Base-by-base conservation (phyloP, 2,113 vertebrate species). In the Sorex araneus region DNA sequence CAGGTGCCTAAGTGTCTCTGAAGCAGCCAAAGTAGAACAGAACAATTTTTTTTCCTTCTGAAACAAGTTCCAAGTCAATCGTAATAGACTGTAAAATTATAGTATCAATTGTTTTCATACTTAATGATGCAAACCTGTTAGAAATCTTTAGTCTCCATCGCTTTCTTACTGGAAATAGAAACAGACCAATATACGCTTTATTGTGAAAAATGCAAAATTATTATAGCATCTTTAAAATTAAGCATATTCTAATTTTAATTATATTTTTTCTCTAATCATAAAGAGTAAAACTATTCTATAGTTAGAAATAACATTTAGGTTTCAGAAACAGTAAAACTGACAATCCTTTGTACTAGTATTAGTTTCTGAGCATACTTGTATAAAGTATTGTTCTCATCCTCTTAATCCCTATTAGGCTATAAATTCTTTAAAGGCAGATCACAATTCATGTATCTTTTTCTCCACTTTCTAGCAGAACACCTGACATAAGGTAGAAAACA, bases 121-220 rank as follows among this genome's bases (percentile, higher is more conserved):
- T 69, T 69, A 36, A 77, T 74, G 19, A 47, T 74, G 15, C 64
- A 91, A 92, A 87, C 43, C 27, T 95, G 9, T 78, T 89, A 64
- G 57, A 76, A 92, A 95, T 28, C 18, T 92, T 28, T 1, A 57
- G 9, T 2, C 54, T 85, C 3, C 74, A 12, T 34, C 84, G 60
- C 47, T 63, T 76, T 67, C 66, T 85, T 54, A 83, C 2, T 89
- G 40, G 27, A 91, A 89, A 74, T 73, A 84, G 91, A 87, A 43
- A 81, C 60, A 82, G 84, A 83, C n/a, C 43, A 89, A 94, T 27
- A 74, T 85, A 94, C 32, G 34, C 8, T 87, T 66, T 82, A 92
- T 10, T 69, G 70, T 75, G 66, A 83, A 93, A 91, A 94, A 73
- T 43, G 50, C 7, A 89, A 83, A 91, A 23, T 84, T 23, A 60